Percentiles rank a stretch among this genome's conserved stretches.
Conservation (phyloP, 2,888 invertebrate species). For the Galerucella nymphaeae region DNA sequence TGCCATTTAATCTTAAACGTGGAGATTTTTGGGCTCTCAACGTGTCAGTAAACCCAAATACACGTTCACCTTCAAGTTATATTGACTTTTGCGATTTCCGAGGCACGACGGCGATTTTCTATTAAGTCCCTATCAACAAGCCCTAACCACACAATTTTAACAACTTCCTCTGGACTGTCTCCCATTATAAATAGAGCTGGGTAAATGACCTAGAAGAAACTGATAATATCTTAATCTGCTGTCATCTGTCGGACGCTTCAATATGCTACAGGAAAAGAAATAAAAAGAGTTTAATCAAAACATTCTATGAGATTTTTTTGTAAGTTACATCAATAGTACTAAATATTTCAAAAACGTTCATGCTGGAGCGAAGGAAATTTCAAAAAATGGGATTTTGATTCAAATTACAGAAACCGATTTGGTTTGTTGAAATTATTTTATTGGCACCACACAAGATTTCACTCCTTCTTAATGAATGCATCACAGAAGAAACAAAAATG, state of each 20-base stretch:
- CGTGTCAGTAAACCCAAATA: constrained; percentile 32
- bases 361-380: not conserved
- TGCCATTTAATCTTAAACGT: constrained; percentile 20
- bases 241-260: too few species aligned
- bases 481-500: not conserved
- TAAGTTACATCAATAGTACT: too few species aligned
- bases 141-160: constrained; percentile 49
- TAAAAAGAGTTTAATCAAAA: too few species aligned
- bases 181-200: constrained; percentile 21
- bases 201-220: not conserved
- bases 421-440: not conserved
- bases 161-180: constrained; percentile 42
- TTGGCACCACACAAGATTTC: not conserved
- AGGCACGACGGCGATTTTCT: constrained; percentile 50
- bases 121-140: constrained; percentile 51
- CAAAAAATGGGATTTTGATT: not conserved
- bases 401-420: not conserved
- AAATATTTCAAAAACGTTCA: not conserved
- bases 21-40: constrained; percentile 25
- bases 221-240: not conserved
- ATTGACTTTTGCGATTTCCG: constrained; percentile 55
- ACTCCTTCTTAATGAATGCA: not conserved
- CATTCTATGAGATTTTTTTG: too few species aligned
- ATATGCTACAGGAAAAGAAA: too few species aligned
- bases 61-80: constrained; percentile 53